A percentile compares a stretch with the other conserved stretches of the same genome.
Evolutionary conservation across 2,113 vertebrate species (phyloP).

Genomic region (Vidua chalybeata): DNA sequence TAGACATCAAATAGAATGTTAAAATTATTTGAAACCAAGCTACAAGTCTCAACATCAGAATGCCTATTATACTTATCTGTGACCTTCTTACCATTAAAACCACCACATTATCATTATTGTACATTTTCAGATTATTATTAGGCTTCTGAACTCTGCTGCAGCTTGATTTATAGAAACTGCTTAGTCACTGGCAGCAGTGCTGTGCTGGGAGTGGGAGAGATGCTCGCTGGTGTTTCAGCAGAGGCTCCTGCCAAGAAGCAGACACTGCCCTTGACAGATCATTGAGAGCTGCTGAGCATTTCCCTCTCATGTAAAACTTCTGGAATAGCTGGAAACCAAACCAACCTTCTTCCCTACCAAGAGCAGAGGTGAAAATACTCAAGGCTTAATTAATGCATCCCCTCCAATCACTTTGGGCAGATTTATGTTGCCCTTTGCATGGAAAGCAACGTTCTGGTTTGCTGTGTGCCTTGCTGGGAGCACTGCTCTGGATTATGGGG

Average conservation of each 20-base stretch:
- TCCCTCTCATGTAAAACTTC: background rate
- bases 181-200: conserved; percentile 61
- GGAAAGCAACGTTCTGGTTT: background rate
- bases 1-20: conserved; percentile 35
- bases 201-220: conserved; percentile 20
- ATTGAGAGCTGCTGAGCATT: background rate
- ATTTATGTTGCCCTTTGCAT: background rate
- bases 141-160: conserved; percentile 51
- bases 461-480: background rate
- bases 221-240: background rate
- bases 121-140: conserved; percentile 20
- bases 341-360: background rate
- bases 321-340: background rate
- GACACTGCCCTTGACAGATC: conserved; percentile 42
- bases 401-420: rapidly evolving
- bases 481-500: background rate
- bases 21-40: conserved; percentile 30
- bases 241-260: conserved; percentile 46
- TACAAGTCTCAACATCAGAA: conserved; percentile 48
- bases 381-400: background rate
- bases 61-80: conserved; percentile 53
- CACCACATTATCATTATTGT: conserved; percentile 4
- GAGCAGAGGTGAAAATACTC: background rate
- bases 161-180: conserved; percentile 64
- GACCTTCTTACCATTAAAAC: conserved; percentile 31